Evolutionary conservation across 2,888 invertebrate species (phyloP).

Genomic region (Tromatobia lineatoria): DNA sequence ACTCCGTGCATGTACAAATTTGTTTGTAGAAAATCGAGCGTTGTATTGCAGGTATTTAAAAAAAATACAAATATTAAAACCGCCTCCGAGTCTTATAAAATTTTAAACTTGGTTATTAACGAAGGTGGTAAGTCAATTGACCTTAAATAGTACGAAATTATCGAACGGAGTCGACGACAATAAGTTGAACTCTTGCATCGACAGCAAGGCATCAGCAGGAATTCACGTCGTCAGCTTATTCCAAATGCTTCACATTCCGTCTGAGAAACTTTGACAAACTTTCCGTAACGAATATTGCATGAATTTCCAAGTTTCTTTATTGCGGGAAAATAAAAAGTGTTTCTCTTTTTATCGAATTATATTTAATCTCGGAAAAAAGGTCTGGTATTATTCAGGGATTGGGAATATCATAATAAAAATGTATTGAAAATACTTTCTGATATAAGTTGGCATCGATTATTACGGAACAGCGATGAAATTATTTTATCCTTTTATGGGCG

Average conservation of each 20-base stretch:
- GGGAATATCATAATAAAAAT: too few relatives aligned
- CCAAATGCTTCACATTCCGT: conserved; percentile 36
- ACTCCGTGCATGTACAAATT: conserved; percentile 30
- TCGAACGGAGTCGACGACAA: not conserved
- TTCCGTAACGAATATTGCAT: not conserved
- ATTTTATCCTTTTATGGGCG: too few relatives aligned
- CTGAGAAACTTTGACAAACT: conserved; percentile 11
- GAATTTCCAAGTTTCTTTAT: not conserved
- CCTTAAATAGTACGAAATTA: conserved; percentile 6
- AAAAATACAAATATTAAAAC: conserved; percentile 7
- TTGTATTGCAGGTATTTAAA: not conserved
- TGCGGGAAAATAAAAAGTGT: not conserved
- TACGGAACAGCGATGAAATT: too few relatives aligned
- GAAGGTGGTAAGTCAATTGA: not conserved
- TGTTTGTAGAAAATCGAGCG: conserved; percentile 36
- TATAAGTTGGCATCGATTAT: too few relatives aligned
- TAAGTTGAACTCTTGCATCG: not conserved
- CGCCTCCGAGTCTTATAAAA: not conserved
- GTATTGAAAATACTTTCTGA: too few relatives aligned
- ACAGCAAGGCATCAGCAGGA: not conserved
- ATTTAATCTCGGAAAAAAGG: not conserved
- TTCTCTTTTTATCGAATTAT: not conserved
- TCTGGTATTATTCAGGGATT: too few relatives aligned
- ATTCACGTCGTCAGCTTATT: conserved; percentile 35
- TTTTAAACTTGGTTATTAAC: not conserved